phyloP scores from a whole-genome alignment of 2,888 invertebrate species.

The Habroteleia sp. region DNA sequence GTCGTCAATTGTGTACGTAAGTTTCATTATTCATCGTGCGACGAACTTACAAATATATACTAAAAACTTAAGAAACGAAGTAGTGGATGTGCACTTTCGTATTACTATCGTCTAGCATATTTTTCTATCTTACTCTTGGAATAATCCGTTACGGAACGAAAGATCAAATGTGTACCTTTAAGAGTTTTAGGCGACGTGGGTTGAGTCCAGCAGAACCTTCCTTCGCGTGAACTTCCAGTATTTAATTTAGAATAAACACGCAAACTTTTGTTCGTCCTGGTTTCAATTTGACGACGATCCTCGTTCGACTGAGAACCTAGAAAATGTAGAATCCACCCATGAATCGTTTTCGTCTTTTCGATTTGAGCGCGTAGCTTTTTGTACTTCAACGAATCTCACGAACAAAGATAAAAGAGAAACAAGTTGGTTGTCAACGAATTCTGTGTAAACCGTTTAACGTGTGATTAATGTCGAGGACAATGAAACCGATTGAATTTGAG shows the following conservation, averaged over 20 bases:
- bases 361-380: background rate
- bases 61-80: constrained; percentile 29
- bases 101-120: constrained; percentile 51
- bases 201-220: constrained; percentile 33
- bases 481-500: constrained; percentile 8
- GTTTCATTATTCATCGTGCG: constrained; percentile 18
- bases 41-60: constrained; percentile 20
- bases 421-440: constrained; percentile 3
- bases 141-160: constrained; percentile 17
- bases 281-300: background rate
- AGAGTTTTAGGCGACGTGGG: constrained; percentile 20
- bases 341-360: background rate
- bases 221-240: constrained; percentile 53
- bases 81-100: constrained; percentile 51
- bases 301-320: no score
- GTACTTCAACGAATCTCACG: no score
- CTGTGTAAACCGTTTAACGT: background rate
- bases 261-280: background rate
- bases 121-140: constrained; percentile 50
- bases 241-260: constrained; percentile 16
- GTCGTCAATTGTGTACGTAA: constrained; percentile 13
- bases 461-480: constrained; percentile 25
- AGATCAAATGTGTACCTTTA: constrained; percentile 37
- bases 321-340: no score
- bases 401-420: background rate